Evolutionary conservation across 1,140 invertebrate genomes (phyloP), one percentile per base, ranked within the genome.

Genomic region (Drosophila varians): DNA sequence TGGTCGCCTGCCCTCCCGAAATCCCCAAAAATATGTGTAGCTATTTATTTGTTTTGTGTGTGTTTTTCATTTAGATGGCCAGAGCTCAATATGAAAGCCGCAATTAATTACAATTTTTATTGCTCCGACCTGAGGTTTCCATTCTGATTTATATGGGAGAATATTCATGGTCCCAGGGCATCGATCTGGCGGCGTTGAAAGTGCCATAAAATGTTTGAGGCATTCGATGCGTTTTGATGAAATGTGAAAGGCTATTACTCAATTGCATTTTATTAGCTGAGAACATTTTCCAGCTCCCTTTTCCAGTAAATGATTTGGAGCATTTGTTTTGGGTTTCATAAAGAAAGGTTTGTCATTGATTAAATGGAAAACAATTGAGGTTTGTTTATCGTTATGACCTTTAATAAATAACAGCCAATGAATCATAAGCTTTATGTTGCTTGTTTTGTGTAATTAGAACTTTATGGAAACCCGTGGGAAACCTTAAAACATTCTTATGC

Each of bases 21-120:
- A 21, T n/a, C n/a, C n/a, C n/a, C n/a, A 45, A 61, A 74, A 66
- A 73, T 56, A 53, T 61, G 58, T 48, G 16, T 49, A 49, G 38
- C 62, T 80, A 64, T 74, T 79, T 78, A 56, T 70, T 77, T 73
- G 45, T 49, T 74, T 80, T 71, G 54, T 83, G 56, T 82, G 56
- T 66, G 73, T 64, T 68, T 75, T 77, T 80, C 69, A 48, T 70
- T 77, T 42, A 60, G 26, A 36, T 19, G 6, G 38, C 14, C 25
- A 9, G 25, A 69, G 73, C 68, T 73, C 49, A 54, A 60, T 70
- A 70, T 16, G 61, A 72, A 76, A 62, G 68, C 14, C 56, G 73
- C 84, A 86, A 86, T 86, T 86, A 86, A 86, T 86, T 87, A 86
- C 82, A 74, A 47, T 82, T 86, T 82, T 86, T 86, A 86, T 87